Evolutionary conservation across 2,888 invertebrate genomes (phyloP), one percentile per base, ranked within the genome.

Genomic region (Adineta ricciae): DNA sequence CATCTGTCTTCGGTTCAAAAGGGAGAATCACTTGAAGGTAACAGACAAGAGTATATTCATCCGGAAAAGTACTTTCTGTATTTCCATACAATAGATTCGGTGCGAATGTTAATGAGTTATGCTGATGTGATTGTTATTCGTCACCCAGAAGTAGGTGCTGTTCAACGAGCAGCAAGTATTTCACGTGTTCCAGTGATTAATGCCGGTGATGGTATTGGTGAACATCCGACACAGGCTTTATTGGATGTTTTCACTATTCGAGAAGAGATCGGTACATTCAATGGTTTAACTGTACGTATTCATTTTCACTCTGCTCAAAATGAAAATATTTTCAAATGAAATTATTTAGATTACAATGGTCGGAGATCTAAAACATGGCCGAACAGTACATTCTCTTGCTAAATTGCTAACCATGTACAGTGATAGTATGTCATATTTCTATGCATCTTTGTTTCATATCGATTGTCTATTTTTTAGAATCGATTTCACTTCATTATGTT

Each of bases 211-310:
- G 99, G 99, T 16, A 88, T 88, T 0, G 91, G 90, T 8, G 90
- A 90, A 86, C 91, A 91, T 85, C 99, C 99, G 0, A 97, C 97
- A 0, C 99, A 99, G 92, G 99, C 99, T 0, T 92, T 99, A 24
- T 92, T 99, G 19, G 99, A 99, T 89, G 93, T 98, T 7, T 99
- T 97, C 89, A 98, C 99, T 9, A 99, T 99, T 88, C 93, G 98
- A 87, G 97, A 99, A 91, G 98, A 99, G 92, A 96, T 99, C 86
- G 98, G 98, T 88, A 99, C 98, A 0, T 97, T 99, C 0, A 98
- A 99, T 89, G 96, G 96, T 0, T 92, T 99, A 19, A 97, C 95
- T 0, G 91, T 91, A 87, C 72, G 78, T 78, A 83, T 82, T 83
- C 32, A 21, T 54, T 14, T 52, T 7, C 36, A 19, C 0, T 32